These are phyloP conservation scores for Sminthurides bifidus DNA, from an alignment of 1,140 invertebrate genomes.

Conservation along the genomic window DNA sequence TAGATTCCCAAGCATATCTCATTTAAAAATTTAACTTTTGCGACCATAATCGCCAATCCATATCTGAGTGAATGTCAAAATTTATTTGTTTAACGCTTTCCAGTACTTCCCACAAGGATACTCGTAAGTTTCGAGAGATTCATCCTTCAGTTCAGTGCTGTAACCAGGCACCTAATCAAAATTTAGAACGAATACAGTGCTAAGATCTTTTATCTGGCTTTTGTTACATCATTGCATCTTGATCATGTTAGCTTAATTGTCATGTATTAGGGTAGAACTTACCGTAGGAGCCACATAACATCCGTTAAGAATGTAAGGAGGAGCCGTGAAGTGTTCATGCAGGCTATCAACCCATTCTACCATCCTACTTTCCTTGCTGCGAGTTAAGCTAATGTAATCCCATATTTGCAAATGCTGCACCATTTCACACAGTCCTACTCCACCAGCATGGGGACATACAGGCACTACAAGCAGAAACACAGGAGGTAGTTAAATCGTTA, in stretches of 20 bases:
- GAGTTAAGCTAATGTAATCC: constrained; percentile 61
- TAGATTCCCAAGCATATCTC: too few relatives aligned
- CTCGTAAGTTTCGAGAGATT: constrained; percentile 51
- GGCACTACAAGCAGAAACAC: constrained; percentile 59
- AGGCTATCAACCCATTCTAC: constrained; percentile 82
- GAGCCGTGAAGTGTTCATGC: constrained; percentile 70
- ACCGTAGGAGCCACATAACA: constrained; percentile 61
- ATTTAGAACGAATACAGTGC: not conserved
- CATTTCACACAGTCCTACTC: constrained; percentile 83
- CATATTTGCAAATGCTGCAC: constrained; percentile 83
- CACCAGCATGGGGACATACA: constrained; percentile 85
- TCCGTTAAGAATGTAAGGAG: constrained; percentile 54
- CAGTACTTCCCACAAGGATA: constrained; percentile 66
- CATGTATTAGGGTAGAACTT: constrained; percentile 25
- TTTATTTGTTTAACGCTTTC: too few relatives aligned
- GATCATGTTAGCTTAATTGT: not conserved
- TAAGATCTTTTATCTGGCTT: not conserved
- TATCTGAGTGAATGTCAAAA: too few relatives aligned
- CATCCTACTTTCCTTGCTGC: constrained; percentile 54
- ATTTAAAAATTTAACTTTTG: too few relatives aligned
- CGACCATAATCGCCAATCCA: too few relatives aligned
- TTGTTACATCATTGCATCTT: not conserved
- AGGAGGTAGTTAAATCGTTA: too few relatives aligned
- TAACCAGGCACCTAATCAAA: constrained; percentile 53
- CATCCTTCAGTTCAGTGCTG: constrained; percentile 59